These are phyloP conservation scores for Petrocephalus sullivani DNA, from an alignment of 2,797 vertebrate species.

Conservation along the genomic window DNA sequence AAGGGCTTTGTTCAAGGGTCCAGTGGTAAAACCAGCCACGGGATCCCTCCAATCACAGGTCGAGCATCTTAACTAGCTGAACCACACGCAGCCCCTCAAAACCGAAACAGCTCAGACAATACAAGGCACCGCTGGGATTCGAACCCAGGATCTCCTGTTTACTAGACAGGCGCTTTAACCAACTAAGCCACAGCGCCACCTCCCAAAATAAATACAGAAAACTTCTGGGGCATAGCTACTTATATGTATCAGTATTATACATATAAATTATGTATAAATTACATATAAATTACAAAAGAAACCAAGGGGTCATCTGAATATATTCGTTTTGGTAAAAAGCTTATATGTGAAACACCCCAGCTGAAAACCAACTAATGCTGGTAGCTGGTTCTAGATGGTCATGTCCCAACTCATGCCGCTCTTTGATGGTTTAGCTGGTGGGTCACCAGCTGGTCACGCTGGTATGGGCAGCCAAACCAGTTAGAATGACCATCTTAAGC, in stretches of 20 bases:
- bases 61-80: not conserved
- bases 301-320: not conserved
- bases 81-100: not conserved
- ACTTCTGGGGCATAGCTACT: too few species aligned
- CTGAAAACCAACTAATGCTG: not conserved
- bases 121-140: not conserved
- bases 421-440: not conserved
- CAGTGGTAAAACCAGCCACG: not conserved
- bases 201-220: accelerated
- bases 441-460: not conserved
- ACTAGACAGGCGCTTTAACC: not conserved
- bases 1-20: not conserved
- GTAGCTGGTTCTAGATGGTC: not conserved
- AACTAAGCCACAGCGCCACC: not conserved
- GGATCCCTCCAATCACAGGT: not conserved
- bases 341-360: not conserved
- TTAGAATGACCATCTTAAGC: not conserved
- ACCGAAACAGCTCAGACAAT: not conserved
- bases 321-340: not conserved
- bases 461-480: not conserved
- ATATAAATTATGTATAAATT: too few species aligned
- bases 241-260: too few species aligned
- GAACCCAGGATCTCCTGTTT: not conserved
- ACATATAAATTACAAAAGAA: too few species aligned
- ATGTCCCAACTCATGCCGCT: not conserved